Base-by-base conservation (phyloP, 2,113 vertebrate species). In the Tympanuchus pallidicinctus region DNA sequence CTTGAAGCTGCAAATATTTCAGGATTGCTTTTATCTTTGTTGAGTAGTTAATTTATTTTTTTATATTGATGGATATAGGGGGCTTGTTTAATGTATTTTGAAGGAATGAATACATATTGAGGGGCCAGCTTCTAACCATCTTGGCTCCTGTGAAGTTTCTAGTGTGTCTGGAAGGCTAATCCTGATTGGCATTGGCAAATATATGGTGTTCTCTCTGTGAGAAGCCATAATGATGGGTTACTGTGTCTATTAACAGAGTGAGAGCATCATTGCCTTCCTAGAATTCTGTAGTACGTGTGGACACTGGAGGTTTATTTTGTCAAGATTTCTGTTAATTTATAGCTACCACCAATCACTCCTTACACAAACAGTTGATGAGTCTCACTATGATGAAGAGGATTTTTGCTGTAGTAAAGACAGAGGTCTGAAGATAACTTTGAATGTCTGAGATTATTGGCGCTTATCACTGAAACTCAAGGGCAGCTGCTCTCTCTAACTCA, bases 41-140 rank as follows among this genome's bases (percentile, higher is more conserved):
- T 27, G 59, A 36, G 18, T 59, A 27, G 10, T 75, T 74, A 9
- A 27, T 76, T 0, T 19, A 6, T 45, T 10, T 56, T 30, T 32
- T 27, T 18, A 15, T 27, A 0, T 76, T n/a, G 13, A 48, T 61
- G 0, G 2, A 2, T 59, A 16, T 10, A 77, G 19, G 8, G 78
- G 13, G 25, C 15, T 60, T 47, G 5, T 69, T 82, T 76, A 64
- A 36, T 48, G 3, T 3, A 45, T 89, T 95, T 91, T 82, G 28
- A 52, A 84, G 66, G 59, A 70, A n/a, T 38, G 34, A 69, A 32
- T 73, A 20, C 1, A 10, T 43, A 11, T 32, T 91, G 32, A 70
- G 36, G 71, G 63, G 61, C 10, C 60, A 82, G 15, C 11, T 80
- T 69, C 48, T 79, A 22, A 57, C 8, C 13, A 36, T 36, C 32